Conservation (phyloP, 2,113 vertebrate species). For the Phycodurus eques region DNA sequence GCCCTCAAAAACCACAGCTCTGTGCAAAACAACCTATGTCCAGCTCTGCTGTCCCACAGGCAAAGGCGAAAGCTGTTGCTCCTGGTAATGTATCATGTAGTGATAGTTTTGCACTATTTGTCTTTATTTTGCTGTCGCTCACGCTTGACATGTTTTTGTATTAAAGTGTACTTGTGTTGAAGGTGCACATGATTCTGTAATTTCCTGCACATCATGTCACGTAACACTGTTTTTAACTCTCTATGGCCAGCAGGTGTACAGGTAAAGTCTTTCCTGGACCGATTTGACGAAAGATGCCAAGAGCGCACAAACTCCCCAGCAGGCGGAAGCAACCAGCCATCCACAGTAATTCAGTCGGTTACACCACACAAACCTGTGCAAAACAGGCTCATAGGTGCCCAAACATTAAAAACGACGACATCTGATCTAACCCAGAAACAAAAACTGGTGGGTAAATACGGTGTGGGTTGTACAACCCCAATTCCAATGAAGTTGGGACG, state of each 20-base stretch:
- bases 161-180: background rate
- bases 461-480: too few species aligned
- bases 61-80: slow-evolving; percentile 68
- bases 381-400: slow-evolving; percentile 80
- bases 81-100: slow-evolving; percentile 69
- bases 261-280: slow-evolving; percentile 90
- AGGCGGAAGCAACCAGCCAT: slow-evolving; percentile 40
- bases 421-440: slow-evolving; percentile 80
- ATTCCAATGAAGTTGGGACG: too few species aligned
- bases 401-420: slow-evolving; percentile 74
- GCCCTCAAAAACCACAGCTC: slow-evolving; percentile 55
- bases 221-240: background rate
- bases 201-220: background rate
- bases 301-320: slow-evolving; percentile 71
- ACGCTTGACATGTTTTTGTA: background rate
- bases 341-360: slow-evolving; percentile 59
- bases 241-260: slow-evolving; percentile 75
- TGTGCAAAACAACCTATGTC: slow-evolving; percentile 39
- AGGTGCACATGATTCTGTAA: background rate
- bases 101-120: background rate
- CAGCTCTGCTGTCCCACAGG: slow-evolving; percentile 35
- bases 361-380: slow-evolving; percentile 85
- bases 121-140: background rate
- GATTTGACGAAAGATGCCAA: slow-evolving; percentile 86
- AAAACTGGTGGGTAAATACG: slow-evolving; percentile 77